Percentiles rank a stretch among this genome's conserved stretches.
These are phyloP conservation scores for Mormoops blainvillei DNA, from an alignment of 2,113 vertebrate genomes.

Conservation along the genomic window DNA sequence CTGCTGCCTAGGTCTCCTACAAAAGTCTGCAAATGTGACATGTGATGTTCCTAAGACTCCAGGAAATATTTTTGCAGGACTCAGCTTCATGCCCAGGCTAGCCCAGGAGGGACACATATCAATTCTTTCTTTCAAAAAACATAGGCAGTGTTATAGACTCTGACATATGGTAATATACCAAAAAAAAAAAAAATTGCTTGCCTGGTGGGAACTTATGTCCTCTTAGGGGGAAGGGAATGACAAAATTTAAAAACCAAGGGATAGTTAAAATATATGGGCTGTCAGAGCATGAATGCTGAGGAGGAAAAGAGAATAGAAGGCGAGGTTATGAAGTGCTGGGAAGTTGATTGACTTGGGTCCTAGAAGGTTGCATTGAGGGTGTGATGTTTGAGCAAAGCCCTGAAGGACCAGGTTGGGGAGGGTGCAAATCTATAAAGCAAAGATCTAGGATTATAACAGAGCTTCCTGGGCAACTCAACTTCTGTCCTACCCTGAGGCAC, in stretches of 20 bases:
- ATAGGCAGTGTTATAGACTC: not conserved
- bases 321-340: accelerated
- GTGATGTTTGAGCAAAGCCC: not conserved
- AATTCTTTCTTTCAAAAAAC: not conserved
- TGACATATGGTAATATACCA: not conserved
- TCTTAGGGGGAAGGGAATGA: too few species aligned
- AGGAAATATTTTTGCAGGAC: not conserved
- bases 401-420: accelerated
- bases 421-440: not conserved
- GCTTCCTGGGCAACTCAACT: not conserved
- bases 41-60: not conserved
- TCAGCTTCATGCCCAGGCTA: not conserved
- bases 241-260: not conserved
- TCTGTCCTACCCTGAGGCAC: not conserved
- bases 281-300: accelerated
- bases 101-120: not conserved
- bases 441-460: not conserved
- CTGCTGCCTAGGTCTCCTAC: not conserved
- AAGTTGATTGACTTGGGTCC: not conserved
- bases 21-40: not conserved
- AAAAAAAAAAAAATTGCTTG: not conserved
- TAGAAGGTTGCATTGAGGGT: not conserved
- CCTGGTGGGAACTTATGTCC: not conserved
- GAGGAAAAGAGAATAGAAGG: not conserved
- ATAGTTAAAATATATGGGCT: not conserved